phyloP scores from a whole-genome alignment of 2,797 vertebrate species.

The Echiichthys vipera region DNA sequence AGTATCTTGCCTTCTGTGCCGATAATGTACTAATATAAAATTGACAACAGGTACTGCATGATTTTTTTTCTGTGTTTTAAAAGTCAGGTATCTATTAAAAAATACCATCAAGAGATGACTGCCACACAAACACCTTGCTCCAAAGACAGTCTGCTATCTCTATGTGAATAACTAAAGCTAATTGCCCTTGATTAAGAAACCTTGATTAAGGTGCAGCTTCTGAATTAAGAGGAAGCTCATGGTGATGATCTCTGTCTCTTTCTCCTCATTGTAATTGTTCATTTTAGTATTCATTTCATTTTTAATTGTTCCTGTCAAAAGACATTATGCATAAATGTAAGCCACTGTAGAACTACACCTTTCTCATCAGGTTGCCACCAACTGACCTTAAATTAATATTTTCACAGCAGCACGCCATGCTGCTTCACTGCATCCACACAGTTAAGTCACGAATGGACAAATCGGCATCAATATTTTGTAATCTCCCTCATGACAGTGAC shows the following conservation, averaged over 20 bases:
- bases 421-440: not conserved
- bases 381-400: constrained; percentile 26
- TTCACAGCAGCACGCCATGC: not conserved
- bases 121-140: constrained; percentile 25
- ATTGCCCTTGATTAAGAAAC: constrained; percentile 80
- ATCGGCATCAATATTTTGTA: not conserved
- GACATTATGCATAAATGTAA: constrained; percentile 63
- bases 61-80: constrained; percentile 3
- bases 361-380: constrained; percentile 5
- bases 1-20: not conserved
- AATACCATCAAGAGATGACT: constrained; percentile 26
- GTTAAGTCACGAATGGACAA: constrained; percentile 24
- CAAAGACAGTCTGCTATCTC: constrained; percentile 56
- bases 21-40: not conserved
- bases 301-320: constrained; percentile 66
- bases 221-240: constrained; percentile 76
- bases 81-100: constrained; percentile 15
- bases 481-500: constrained; percentile 38
- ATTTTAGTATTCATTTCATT: constrained; percentile 65
- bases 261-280: constrained; percentile 68
- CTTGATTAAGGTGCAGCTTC: constrained; percentile 80
- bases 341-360: constrained; percentile 20
- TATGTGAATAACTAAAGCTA: constrained; percentile 73
- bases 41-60: not conserved
- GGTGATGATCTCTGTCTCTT: constrained; percentile 65